Percentiles rank a stretch among this genome's conserved stretches.
phyloP scores from a whole-genome alignment of 35 echinoderm and acorn worm species.

The Eucidaris tribuloides region DNA sequence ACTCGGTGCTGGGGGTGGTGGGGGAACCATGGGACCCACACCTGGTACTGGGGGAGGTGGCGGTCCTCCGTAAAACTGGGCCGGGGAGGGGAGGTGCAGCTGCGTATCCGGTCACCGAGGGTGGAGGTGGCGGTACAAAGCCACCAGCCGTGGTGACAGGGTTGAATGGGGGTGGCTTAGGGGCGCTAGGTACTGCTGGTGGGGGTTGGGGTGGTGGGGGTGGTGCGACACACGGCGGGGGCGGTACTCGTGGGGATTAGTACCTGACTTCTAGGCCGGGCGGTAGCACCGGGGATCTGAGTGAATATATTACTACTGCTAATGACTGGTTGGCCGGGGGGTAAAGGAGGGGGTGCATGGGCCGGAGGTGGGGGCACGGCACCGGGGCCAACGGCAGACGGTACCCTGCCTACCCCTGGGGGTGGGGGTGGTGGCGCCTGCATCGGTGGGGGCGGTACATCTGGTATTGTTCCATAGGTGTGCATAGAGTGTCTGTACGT shows the following conservation, averaged over 20 bases:
- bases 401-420: not conserved
- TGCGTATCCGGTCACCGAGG: not conserved
- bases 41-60: not conserved
- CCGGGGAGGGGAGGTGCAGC: not conserved
- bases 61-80: no score
- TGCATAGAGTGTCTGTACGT: not conserved
- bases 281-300: conserved; percentile 11
- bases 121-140: conserved; percentile 10
- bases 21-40: not conserved
- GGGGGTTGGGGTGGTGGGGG: not conserved
- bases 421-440: conserved; percentile 50
- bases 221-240: not conserved
- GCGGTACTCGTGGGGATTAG: not conserved
- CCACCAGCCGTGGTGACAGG: not conserved
- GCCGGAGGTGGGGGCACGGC: conserved; percentile 44
- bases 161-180: not conserved
- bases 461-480: conserved; percentile 10
- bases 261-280: not conserved
- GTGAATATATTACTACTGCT: conserved; percentile 23
- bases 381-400: no score
- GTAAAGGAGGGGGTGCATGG: conserved; percentile 39
- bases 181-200: not conserved
- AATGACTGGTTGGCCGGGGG: not conserved
- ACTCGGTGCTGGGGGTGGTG: not conserved
- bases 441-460: conserved; percentile 45